phyloP scores from a whole-genome alignment of 2,797 vertebrate genomes.

The Phalanger gymnotis region DNA sequence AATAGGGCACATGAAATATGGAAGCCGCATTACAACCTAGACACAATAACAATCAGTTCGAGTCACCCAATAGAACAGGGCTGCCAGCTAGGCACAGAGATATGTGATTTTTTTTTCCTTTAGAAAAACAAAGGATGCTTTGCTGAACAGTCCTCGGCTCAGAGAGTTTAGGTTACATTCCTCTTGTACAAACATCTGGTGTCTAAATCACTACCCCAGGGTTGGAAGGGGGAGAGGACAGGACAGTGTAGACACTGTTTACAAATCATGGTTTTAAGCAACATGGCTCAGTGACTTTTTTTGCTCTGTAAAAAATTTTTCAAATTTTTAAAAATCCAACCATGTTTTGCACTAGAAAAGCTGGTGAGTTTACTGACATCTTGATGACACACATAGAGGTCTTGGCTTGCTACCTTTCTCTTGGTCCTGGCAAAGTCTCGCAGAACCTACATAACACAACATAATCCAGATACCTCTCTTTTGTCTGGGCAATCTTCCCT shows the following conservation, averaged over 20 bases:
- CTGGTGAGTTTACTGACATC: background rate
- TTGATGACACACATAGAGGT: conserved; percentile 2
- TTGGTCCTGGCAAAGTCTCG: background rate
- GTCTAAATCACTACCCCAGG: background rate
- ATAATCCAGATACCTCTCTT: background rate
- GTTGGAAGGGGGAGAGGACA: background rate
- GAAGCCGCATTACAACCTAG: background rate
- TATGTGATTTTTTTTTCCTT: background rate
- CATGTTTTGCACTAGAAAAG: background rate
- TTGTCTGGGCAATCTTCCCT: background rate
- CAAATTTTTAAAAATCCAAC: conserved; percentile 46
- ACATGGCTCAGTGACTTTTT: background rate
- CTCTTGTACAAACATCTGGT: conserved; percentile 7
- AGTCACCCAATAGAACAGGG: background rate
- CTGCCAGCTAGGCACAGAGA: background rate
- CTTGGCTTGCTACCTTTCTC: background rate
- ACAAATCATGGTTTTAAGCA: background rate
- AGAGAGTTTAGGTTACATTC: conserved; percentile 34
- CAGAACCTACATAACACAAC: background rate
- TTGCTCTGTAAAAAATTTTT: background rate
- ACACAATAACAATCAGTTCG: background rate
- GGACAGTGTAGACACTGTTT: background rate
- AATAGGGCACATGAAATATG: background rate
- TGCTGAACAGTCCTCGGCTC: background rate
- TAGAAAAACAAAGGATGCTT: background rate